Conservation (phyloP, 2,888 invertebrate genomes). For the Polyommatus iphigenia region DNA sequence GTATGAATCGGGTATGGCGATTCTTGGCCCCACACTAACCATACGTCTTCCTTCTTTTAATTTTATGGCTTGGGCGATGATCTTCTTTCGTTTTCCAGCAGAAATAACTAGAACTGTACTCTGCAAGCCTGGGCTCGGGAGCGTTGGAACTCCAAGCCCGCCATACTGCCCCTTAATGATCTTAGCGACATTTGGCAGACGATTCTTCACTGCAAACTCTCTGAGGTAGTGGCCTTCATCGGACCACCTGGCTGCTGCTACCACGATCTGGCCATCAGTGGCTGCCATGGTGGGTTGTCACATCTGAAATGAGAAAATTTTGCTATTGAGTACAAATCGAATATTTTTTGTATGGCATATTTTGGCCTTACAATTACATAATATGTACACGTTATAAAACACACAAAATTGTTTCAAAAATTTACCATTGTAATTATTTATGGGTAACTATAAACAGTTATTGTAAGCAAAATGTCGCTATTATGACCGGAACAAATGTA, state of each 20-base stretch:
- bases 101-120: slow-evolving; percentile 92
- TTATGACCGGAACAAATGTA: background rate
- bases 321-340: background rate
- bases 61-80: slow-evolving; percentile 93
- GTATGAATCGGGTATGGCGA: slow-evolving; percentile 94
- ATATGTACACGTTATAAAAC: background rate
- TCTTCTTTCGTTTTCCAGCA: slow-evolving; percentile 91
- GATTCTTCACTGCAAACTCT: slow-evolving; percentile 87
- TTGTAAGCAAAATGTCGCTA: background rate
- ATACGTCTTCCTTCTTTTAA: slow-evolving; percentile 92
- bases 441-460: background rate
- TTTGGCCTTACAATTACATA: background rate
- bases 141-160: slow-evolving; percentile 92
- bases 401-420: background rate
- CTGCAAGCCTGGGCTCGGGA: slow-evolving; percentile 92
- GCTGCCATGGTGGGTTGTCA: slow-evolving; percentile 87
- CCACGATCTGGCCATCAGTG: slow-evolving; percentile 94
- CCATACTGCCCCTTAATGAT: slow-evolving; percentile 97
- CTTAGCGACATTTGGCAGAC: slow-evolving; percentile 91
- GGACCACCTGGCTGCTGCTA: slow-evolving; percentile 89
- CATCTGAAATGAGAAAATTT: slow-evolving; percentile 72
- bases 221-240: slow-evolving; percentile 87
- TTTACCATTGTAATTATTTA: background rate
- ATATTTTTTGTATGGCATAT: background rate
- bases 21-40: slow-evolving; percentile 88